Percentiles rank a stretch among this genome's conserved stretches.
Conservation (phyloP, 1,140 invertebrate genomes). For the Subanguina moxae region DNA sequence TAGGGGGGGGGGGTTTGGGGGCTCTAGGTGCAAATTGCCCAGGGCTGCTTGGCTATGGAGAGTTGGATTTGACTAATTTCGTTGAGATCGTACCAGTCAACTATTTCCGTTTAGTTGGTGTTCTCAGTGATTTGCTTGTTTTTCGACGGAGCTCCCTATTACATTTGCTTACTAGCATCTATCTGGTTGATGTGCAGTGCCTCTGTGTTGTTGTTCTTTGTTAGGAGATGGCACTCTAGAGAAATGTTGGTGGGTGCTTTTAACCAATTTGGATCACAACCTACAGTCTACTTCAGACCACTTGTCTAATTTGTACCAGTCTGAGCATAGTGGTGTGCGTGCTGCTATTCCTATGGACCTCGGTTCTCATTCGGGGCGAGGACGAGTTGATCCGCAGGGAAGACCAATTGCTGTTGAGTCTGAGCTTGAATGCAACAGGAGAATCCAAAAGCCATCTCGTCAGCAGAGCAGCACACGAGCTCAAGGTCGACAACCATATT, state of each 20-base stretch:
- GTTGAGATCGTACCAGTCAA: no score
- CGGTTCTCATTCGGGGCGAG: slow-evolving; percentile 50
- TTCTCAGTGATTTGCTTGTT: slow-evolving; percentile 54
- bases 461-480: slow-evolving; percentile 21
- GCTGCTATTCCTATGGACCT: slow-evolving; percentile 51
- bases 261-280: no score
- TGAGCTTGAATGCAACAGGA: neutral
- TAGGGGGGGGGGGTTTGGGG: no score
- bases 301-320: slow-evolving; percentile 40
- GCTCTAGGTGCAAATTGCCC: no score
- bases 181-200: slow-evolving; percentile 49
- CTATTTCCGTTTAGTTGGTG: slow-evolving; percentile 52
- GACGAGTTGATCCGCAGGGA: slow-evolving; percentile 43
- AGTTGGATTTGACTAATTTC: no score
- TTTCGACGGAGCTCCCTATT: slow-evolving; percentile 49
- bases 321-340: slow-evolving; percentile 40
- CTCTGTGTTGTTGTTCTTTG: slow-evolving; percentile 43
- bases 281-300: slow-evolving; percentile 25
- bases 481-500: slow-evolving; percentile 30
- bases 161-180: slow-evolving; percentile 25
- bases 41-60: no score
- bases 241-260: slow-evolving; percentile 42
- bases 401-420: slow-evolving; percentile 31
- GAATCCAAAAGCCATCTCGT: neutral
- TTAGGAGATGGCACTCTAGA: slow-evolving; percentile 31